A percentile compares a stretch with the other conserved stretches of the same genome.
phyloP scores from a whole-genome alignment of 2,797 vertebrate genomes.

The Uromys caudimaculatus region DNA sequence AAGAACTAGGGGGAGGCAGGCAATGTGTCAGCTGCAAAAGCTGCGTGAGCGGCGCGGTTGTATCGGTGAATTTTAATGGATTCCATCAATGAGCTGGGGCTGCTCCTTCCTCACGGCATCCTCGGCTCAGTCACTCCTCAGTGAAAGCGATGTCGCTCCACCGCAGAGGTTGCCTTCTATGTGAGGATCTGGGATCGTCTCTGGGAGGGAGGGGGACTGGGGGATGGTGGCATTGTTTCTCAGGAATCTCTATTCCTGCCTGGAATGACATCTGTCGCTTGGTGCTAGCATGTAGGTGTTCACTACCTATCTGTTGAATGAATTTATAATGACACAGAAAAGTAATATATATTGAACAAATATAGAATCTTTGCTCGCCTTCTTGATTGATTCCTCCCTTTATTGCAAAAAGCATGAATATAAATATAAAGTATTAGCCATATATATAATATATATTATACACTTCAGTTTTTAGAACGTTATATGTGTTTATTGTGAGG shows the following conservation, averaged over 20 bases:
- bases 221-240: neutral
- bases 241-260: neutral
- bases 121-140: slow-evolving; percentile 10
- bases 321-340: slow-evolving; percentile 5
- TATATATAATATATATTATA: neutral
- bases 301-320: slow-evolving; percentile 23
- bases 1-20: neutral
- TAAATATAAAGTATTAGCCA: neutral
- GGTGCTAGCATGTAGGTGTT: neutral
- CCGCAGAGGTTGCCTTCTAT: neutral
- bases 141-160: no score
- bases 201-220: neutral
- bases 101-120: slow-evolving; percentile 32
- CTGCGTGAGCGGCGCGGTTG: slow-evolving; percentile 30
- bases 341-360: neutral
- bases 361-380: neutral
- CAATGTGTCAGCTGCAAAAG: neutral
- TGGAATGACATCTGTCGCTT: neutral
- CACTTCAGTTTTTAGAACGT: neutral
- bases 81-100: slow-evolving; percentile 58
- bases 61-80: neutral
- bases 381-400: neutral
- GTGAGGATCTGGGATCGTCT: neutral
- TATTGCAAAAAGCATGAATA: neutral
- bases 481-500: neutral